phyloP scores from a whole-genome alignment of 1,140 invertebrate genomes.

The Stratiolaelaps scimitus region DNA sequence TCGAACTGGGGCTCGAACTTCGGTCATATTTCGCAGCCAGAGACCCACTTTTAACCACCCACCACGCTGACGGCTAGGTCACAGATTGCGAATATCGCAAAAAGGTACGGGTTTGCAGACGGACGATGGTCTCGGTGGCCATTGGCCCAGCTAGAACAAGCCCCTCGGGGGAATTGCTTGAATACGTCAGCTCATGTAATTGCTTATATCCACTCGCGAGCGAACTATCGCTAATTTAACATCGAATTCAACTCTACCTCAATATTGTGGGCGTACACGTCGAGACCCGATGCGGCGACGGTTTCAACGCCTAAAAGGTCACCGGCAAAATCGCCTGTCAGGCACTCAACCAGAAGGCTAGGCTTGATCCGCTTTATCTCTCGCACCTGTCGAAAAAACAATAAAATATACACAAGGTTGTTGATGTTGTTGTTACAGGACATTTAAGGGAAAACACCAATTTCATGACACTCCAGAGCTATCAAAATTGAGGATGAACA shows the following conservation, averaged over 20 bases:
- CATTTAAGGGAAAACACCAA: conserved; percentile 1
- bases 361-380: conserved; percentile 51
- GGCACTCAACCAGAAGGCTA: conserved; percentile 82
- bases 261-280: conserved; percentile 93
- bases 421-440: background rate
- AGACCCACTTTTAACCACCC: too few relatives aligned
- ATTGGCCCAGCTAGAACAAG: background rate
- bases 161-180: background rate
- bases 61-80: too few relatives aligned
- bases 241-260: conserved; percentile 53
- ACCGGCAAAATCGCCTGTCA: conserved; percentile 91
- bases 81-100: too few relatives aligned
- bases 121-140: too few relatives aligned
- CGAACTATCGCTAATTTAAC: conserved; percentile 49
- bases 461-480: too few relatives aligned
- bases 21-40: too few relatives aligned
- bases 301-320: conserved; percentile 58
- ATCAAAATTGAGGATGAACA: conserved; percentile 7
- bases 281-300: conserved; percentile 67
- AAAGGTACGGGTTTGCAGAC: too few relatives aligned
- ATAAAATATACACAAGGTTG: too few relatives aligned
- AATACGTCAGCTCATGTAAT: background rate
- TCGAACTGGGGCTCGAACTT: too few relatives aligned
- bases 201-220: background rate
- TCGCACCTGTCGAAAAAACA: conserved; percentile 10